phyloP scores from a whole-genome alignment of 2,797 vertebrate genomes.

The Xenopus petersii region DNA sequence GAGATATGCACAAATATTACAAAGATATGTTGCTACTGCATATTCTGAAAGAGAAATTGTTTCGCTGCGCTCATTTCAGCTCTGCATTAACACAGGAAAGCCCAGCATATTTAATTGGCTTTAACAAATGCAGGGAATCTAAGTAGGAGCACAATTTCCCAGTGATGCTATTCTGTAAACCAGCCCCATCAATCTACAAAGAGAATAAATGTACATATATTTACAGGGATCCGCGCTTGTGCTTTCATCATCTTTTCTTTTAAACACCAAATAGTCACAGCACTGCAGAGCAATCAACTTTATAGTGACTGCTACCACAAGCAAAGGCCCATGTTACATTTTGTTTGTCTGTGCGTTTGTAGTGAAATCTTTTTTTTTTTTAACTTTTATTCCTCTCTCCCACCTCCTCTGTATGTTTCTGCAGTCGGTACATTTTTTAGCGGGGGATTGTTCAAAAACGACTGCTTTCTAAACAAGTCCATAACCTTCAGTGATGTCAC shows the following conservation, averaged over 20 bases:
- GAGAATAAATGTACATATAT: slow-evolving; percentile 11
- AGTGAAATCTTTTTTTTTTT: not conserved
- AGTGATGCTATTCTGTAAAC: slow-evolving; percentile 3
- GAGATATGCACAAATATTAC: not conserved
- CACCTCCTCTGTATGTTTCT: no score
- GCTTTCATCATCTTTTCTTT: slow-evolving; percentile 11
- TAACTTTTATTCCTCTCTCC: no score
- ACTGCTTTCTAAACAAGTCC: no score
- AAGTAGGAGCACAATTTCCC: not conserved
- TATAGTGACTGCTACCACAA: not conserved
- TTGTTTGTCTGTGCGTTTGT: not conserved
- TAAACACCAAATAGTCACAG: not conserved
- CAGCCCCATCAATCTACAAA: slow-evolving; percentile 12
- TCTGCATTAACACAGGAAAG: not conserved
- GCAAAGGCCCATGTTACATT: not conserved
- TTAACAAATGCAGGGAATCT: not conserved
- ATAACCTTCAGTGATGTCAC: no score
- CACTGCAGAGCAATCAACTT: slow-evolving; percentile 2
- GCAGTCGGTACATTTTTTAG: no score
- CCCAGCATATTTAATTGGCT: slow-evolving; percentile 1
- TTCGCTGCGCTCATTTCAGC: not conserved
- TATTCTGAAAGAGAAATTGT: not conserved
- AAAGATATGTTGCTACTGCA: not conserved
- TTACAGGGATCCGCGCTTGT: not conserved
- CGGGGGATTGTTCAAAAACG: no score